Base-by-base conservation (phyloP, 2,797 vertebrate species). In the Cirrhinus mrigala region DNA sequence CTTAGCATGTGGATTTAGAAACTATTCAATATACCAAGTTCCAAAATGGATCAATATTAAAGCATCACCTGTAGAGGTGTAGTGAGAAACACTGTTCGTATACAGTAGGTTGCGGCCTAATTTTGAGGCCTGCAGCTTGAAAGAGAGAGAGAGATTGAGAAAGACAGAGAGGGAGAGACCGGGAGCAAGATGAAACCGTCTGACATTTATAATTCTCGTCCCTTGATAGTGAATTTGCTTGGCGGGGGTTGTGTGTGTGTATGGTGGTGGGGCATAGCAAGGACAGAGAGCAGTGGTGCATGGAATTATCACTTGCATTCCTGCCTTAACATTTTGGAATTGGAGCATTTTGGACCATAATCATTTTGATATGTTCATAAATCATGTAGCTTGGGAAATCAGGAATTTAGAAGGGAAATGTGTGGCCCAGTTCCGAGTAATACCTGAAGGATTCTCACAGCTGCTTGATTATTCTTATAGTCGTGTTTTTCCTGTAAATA, bases 171-270 rank as follows among this genome's bases (percentile, higher is more conserved):
- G 20, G 52, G 37, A n/a, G 50, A 79, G 20, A 58, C 33, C 11
- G 27, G 64, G 69, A 66, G 66, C 24, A 90, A 90, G 91, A 95
- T 93, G 92, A 94, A 93, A 92, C 50, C 91, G 91, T 93, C 92
- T 95, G 94, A 94, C 94, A 95, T 95, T 95, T 94, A 92, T 93
- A 91, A 89, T 92, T 91, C 92, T 87, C 2, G 91, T 94, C 93
- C 93, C 92, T 87, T 88, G 93, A 90, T 93, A 90, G 92, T 91
- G 91, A 92, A 93, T 95, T 91, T 95, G 93, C 94, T 92, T 50
- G 29, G 20, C 48, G 70, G 24, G 64, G 48, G 29, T 56, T 64
- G 58, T 58, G 74, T 77, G 33, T 70, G 18, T 40, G 20, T 9
- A 52, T 77, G 52, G 12, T 40, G 52, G 86, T 90, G 91, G 92